These are phyloP conservation scores for Melanotaenia trifasciata DNA, from an alignment of 2,797 vertebrate species.

Conservation along the genomic window DNA sequence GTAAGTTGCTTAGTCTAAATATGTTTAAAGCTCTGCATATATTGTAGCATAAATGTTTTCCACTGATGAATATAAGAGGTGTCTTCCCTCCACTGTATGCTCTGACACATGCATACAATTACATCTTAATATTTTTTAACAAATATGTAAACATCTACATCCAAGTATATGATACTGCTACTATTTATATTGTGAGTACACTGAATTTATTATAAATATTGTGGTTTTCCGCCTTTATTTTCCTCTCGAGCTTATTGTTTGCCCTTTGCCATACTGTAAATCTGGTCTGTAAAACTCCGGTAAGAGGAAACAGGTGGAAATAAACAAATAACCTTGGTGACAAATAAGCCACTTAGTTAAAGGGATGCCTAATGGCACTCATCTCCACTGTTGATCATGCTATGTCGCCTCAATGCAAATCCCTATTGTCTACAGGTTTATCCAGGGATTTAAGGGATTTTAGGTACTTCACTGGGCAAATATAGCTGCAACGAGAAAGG, in stretches of 20 bases:
- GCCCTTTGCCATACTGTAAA: slow-evolving; percentile 22
- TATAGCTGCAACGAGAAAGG: slow-evolving; percentile 38
- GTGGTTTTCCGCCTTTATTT: background rate
- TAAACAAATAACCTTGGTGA: slow-evolving; percentile 55
- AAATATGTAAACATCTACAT: background rate
- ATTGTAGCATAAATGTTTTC: too few relatives aligned
- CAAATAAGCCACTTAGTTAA: slow-evolving; percentile 66
- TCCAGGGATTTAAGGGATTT: slow-evolving; percentile 63
- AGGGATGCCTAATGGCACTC: slow-evolving; percentile 56
- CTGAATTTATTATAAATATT: background rate
- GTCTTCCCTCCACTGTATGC: too few relatives aligned
- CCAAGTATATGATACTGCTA: too few relatives aligned
- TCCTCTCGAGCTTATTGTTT: slow-evolving; percentile 8
- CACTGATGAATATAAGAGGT: too few relatives aligned
- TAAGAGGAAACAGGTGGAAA: slow-evolving; percentile 36
- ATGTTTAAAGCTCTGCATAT: too few relatives aligned
- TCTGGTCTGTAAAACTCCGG: slow-evolving; percentile 38
- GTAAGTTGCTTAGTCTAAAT: too few relatives aligned
- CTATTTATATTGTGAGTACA: too few relatives aligned
- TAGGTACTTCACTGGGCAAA: slow-evolving; percentile 44
- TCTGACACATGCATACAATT: background rate
- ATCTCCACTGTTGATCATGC: slow-evolving; percentile 58
- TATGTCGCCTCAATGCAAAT: slow-evolving; percentile 48
- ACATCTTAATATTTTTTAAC: background rate
- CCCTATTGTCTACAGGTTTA: slow-evolving; percentile 64